Percentiles rank a stretch among this genome's conserved stretches.
Conservation (phyloP, 2,888 invertebrate genomes). For the Cristatella mucedo region DNA sequence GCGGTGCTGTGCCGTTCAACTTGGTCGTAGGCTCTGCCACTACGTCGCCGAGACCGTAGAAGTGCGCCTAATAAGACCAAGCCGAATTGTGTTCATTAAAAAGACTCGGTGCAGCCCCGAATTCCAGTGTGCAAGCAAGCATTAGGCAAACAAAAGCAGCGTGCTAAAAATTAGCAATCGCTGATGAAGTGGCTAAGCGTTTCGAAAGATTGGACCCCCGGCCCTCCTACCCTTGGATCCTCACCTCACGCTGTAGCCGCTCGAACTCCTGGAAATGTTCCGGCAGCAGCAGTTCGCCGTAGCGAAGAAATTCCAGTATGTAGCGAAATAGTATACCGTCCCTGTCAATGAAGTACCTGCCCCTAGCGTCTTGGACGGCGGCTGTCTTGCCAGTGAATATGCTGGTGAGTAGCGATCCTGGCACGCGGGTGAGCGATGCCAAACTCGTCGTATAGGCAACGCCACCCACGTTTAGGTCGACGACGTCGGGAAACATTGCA, state of each 20-base stretch:
- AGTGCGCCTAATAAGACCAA: no score
- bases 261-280: slow-evolving; percentile 67
- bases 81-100: no score
- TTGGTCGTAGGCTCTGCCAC: no score
- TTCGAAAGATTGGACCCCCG: no score
- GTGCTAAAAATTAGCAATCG: no score
- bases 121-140: no score
- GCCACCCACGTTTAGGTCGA: slow-evolving; percentile 92
- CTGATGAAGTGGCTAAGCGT: no score
- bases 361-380: slow-evolving; percentile 31
- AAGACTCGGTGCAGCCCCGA: no score
- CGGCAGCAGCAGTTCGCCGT: slow-evolving; percentile 65
- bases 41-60: no score
- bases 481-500: slow-evolving; percentile 42
- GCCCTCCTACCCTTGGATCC: no score
- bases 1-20: no score
- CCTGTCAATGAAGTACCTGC: slow-evolving; percentile 68
- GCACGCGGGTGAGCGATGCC: slow-evolving; percentile 58
- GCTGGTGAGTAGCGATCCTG: slow-evolving; percentile 55
- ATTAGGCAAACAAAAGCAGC: no score
- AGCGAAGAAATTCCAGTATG: slow-evolving; percentile 83
- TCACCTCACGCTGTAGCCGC: slow-evolving; percentile 42
- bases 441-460: slow-evolving; percentile 79
- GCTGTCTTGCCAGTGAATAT: neutral
- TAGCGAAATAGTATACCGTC: slow-evolving; percentile 94